Evolutionary conservation across 30 jellyfish, hydroid and myxozoan genomes (phyloP), one percentile per base, ranked within the genome.

Genomic region (Rhopilema esculentum): DNA sequence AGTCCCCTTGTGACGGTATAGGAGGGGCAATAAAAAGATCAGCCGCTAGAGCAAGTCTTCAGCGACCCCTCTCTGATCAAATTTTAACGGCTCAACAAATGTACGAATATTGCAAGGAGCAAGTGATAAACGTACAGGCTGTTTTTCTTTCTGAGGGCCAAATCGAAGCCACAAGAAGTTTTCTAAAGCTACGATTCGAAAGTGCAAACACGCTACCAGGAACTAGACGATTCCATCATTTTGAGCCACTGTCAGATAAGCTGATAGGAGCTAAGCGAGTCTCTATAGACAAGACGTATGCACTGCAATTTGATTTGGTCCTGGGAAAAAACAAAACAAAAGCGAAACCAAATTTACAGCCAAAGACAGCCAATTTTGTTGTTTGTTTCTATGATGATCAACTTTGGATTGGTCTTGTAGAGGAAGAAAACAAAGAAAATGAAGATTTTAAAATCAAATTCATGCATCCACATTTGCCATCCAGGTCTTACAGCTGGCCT

Each of bases 11-110:
- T n/a, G 27, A 16, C 12, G 87, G 87, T 19, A 27, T 23, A 24
- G 95, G 49, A 88, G 95, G 66, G 69, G 57, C 57, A 7, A 49
- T 27, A 48, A 87, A 31, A 2, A n/a, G 95, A 1, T 51, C 65
- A 26, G 79, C 94, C 21, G 88, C 96, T 67, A 83, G 80, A 69
- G 97, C 85, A 50, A 88, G 97, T 74, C 85, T 88, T n/a, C 97
- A 79, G 66, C 23, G 97, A 53, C 77, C 85, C n/a, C 0, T 75
- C 52, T 25, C 80, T 21, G 67, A 68, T 27, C 97, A 88, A 32
- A 80, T 81, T 65, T 52, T 88, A 52, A 78, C 91, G n/a, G 80
- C 97, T 25, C 40, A n/a, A 27, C 72, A 49, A 1, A 18, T 87
- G 18, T 87, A 22, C 29, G 48, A 61, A 53, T 79, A 57, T 77